A percentile compares a stretch with the other conserved stretches of the same genome.
These are phyloP conservation scores for Hydractinia symbiolongicarpus DNA, from an alignment of 30 jellyfish, hydroid and myxozoan genomes.

Conservation along the genomic window DNA sequence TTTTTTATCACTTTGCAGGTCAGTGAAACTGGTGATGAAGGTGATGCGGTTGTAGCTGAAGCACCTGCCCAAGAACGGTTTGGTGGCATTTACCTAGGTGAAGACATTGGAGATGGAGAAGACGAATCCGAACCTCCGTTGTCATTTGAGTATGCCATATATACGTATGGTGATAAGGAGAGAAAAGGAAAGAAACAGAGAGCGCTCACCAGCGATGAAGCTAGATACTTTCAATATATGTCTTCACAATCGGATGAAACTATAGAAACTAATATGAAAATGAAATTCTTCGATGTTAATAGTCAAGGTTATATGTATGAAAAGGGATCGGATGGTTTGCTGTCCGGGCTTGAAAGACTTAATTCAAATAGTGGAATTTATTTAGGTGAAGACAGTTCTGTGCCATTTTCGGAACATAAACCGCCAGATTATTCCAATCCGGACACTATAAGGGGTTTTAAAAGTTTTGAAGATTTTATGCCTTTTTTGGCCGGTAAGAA, in stretches of 20 bases:
- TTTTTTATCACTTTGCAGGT: background rate
- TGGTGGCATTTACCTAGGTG: slow-evolving; percentile 84
- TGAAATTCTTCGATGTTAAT: slow-evolving; percentile 15
- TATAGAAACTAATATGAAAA: background rate
- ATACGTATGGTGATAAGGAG: slow-evolving; percentile 7
- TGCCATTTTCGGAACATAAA: background rate
- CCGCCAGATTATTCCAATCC: slow-evolving; percentile 9
- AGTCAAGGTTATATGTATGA: slow-evolving; percentile 17
- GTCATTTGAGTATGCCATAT: slow-evolving; percentile 30
- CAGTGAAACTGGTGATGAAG: slow-evolving; percentile 48
- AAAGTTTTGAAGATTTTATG: slow-evolving; percentile 7
- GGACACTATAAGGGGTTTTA: background rate
- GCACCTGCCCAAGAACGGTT: slow-evolving; percentile 47
- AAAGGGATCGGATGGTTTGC: background rate
- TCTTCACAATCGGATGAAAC: background rate
- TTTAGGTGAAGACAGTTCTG: slow-evolving; percentile 6
- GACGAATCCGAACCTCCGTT: slow-evolving; percentile 36
- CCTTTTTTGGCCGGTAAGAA: slow-evolving; percentile 17
- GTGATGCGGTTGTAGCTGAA: slow-evolving; percentile 40
- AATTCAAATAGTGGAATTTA: slow-evolving; percentile 37
- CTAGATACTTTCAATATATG: slow-evolving; percentile 16
- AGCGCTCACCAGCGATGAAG: slow-evolving; percentile 17
- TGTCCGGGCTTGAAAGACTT: slow-evolving; percentile 7
- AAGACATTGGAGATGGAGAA: slow-evolving; percentile 34
- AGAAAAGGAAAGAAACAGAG: background rate